Evolutionary conservation across 1,140 invertebrate species (phyloP).

Genomic region (Bombus superbus): DNA sequence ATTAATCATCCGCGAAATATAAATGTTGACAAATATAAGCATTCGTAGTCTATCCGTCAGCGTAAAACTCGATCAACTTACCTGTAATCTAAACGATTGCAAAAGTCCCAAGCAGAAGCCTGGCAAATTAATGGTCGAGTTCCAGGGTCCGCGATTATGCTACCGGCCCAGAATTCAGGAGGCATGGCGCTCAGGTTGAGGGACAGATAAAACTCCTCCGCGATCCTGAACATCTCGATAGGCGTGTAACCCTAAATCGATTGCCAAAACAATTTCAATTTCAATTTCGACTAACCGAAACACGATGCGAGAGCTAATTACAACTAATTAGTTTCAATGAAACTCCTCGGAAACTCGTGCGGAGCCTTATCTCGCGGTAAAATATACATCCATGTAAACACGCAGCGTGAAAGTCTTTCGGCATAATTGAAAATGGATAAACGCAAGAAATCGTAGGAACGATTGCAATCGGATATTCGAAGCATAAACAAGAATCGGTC

Average conservation of each 20-base stretch:
- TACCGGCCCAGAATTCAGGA: constrained; percentile 91
- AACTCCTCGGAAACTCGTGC: too few species aligned
- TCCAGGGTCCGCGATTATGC: constrained; percentile 89
- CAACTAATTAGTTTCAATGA: background rate
- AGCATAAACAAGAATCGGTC: background rate
- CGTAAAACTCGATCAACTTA: constrained; percentile 8
- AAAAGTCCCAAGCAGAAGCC: constrained; percentile 97
- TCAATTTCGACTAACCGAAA: background rate
- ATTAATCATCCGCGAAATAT: background rate
- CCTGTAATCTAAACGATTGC: constrained; percentile 93
- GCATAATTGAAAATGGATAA: background rate
- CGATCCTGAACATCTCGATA: constrained; percentile 89
- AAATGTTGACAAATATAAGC: background rate
- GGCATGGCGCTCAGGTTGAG: constrained; percentile 93
- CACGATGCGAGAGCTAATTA: background rate
- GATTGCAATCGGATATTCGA: background rate
- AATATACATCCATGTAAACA: constrained; percentile 3
- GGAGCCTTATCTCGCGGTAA: background rate
- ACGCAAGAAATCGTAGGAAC: background rate
- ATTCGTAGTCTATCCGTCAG: background rate
- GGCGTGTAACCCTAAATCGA: constrained; percentile 90
- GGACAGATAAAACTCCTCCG: constrained; percentile 93
- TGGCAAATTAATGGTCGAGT: constrained; percentile 91
- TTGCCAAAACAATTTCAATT: background rate
- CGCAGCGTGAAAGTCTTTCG: constrained; percentile 5